Base-by-base conservation (phyloP, 2,888 invertebrate species). In the Eupithecia subfuscata region DNA sequence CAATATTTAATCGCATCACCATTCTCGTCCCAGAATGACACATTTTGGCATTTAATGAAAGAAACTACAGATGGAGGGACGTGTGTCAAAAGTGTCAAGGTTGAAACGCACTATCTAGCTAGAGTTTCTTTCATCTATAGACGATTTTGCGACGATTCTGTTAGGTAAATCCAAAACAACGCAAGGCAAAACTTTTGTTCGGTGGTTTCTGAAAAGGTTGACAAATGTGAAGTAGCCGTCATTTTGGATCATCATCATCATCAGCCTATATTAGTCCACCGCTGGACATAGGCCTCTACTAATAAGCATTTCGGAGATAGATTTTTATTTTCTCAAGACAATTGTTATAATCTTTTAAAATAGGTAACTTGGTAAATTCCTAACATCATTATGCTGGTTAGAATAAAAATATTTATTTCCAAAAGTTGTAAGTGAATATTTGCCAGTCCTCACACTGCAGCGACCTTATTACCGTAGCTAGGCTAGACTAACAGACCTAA, bases 401-500 rank as follows among this genome's bases (percentile, higher is more conserved):
- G n/a, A n/a, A n/a, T n/a, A n/a, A n/a, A n/a, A n/a, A n/a, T n/a
- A n/a, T n/a, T n/a, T n/a, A n/a, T n/a, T n/a, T n/a, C n/a, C n/a
- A n/a, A n/a, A n/a, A n/a, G n/a, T 64, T 64, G 64, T 64, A 34
- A 18, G 64, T 34, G 12, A 64, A 64, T 30, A 30, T 8, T 64
- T 64, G 18, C 34, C 30, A 64, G 34, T 64, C 64, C 34, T 64
- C 18, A 34, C 64, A 30, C 30, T 18, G 64, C 64, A 18, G 30
- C 64, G 64, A 34, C 64, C 30, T 64, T 40, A 67, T 40, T 40
- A 67, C 37, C 22, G 22, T 43, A 18, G n/a, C 11, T n/a, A 40
- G 22, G 37, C 65, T 37, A 8, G 11, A 68, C 43, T 72, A 69
- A 68, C 67, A 67, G n/a, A 48, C n/a, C 34, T n/a, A 43, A 68